Conservation (phyloP, 2,797 vertebrate species). For the Poecile montanus region DNA sequence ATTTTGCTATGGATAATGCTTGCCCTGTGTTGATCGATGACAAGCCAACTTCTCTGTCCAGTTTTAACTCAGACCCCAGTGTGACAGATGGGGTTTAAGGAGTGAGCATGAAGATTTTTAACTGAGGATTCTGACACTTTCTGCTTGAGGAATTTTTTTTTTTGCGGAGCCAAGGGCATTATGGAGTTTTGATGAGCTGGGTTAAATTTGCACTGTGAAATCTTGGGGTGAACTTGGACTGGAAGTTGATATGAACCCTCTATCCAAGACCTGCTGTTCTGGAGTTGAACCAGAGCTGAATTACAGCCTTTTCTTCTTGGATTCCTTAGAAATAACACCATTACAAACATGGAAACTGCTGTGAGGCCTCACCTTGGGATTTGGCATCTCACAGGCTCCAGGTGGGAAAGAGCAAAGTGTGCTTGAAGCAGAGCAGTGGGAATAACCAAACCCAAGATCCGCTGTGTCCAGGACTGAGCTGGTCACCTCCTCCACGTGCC, state of each 20-base stretch:
- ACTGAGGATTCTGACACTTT: background rate
- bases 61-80: background rate
- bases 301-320: background rate
- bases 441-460: background rate
- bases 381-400: background rate
- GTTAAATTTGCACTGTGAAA: background rate
- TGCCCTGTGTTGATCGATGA: background rate
- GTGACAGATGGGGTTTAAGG: background rate
- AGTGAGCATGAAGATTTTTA: background rate
- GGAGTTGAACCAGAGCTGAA: background rate
- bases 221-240: background rate
- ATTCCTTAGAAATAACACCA: background rate
- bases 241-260: background rate
- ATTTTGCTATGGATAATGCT: background rate
- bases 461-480: accelerated
- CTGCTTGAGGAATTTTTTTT: background rate
- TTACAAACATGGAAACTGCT: background rate
- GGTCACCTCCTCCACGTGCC: accelerated
- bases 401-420: background rate
- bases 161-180: background rate
- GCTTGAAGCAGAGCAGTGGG: background rate
- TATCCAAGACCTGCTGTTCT: background rate
- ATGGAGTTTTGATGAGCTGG: background rate
- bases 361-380: accelerated
- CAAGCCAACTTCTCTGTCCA: background rate